These are phyloP conservation scores for Pinna nobilis DNA, from an alignment of 1,140 invertebrate genomes.

Conservation along the genomic window DNA sequence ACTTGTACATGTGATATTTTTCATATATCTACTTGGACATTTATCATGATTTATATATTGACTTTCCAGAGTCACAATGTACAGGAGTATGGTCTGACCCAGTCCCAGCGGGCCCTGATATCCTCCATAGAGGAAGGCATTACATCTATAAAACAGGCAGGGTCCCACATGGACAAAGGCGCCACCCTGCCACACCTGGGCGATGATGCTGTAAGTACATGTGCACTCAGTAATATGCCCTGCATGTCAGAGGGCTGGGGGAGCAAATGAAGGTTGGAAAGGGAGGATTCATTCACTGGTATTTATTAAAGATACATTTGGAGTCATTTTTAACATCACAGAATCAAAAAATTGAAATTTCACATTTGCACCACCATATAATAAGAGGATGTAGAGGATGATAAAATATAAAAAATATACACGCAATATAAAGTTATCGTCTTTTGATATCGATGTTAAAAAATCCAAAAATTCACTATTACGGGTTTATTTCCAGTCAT, in stretches of 20 bases:
- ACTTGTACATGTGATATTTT: too few relatives aligned
- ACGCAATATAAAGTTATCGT: too few relatives aligned
- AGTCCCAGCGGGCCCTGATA: constrained; percentile 93
- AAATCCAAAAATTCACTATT: too few relatives aligned
- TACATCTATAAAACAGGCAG: constrained; percentile 88
- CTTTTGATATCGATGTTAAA: too few relatives aligned
- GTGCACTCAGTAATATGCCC: not conserved
- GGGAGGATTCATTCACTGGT: not conserved
- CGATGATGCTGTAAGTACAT: constrained; percentile 76
- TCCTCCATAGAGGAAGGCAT: constrained; percentile 89
- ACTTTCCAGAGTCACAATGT: constrained; percentile 59
- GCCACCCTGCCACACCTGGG: constrained; percentile 88
- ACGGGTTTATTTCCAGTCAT: too few relatives aligned
- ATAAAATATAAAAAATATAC: too few relatives aligned
- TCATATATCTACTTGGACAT: too few relatives aligned
- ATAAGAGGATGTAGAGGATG: too few relatives aligned
- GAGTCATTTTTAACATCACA: too few relatives aligned
- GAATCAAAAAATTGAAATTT: too few relatives aligned
- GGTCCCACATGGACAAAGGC: constrained; percentile 84
- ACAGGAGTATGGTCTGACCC: constrained; percentile 80
- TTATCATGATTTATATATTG: too few relatives aligned
- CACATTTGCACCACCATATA: too few relatives aligned
- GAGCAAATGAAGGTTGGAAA: not conserved
- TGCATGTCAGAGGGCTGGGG: not conserved
- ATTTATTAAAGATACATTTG: not conserved